Percentiles rank a stretch among this genome's conserved stretches.
Conservation (phyloP, 2,888 invertebrate species). For the Patella pellucida region DNA sequence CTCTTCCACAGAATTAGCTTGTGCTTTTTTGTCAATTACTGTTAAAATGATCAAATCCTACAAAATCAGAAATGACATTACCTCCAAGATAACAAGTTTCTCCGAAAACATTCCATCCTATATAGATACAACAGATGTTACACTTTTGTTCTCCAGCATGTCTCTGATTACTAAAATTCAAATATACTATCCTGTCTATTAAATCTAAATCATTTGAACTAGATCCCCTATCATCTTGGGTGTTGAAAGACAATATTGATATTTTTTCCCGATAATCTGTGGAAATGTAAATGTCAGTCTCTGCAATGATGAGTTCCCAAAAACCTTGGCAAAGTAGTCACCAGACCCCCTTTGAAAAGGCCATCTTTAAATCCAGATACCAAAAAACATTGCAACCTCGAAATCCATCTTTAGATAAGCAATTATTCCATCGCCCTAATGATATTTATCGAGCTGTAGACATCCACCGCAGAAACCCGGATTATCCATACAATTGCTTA, state of each 20-base stretch:
- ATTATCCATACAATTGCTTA: too few species aligned
- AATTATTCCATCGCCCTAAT: too few species aligned
- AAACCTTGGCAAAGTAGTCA: background rate
- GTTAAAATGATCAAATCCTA: background rate
- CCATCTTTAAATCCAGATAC: background rate
- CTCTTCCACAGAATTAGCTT: background rate
- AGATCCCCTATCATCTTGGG: constrained; percentile 21
- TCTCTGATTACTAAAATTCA: background rate
- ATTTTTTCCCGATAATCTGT: background rate
- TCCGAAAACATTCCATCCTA: background rate
- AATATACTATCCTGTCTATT: background rate
- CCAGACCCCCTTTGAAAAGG: background rate
- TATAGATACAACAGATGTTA: background rate
- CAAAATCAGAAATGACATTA: background rate
- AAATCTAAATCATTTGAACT: constrained; percentile 16
- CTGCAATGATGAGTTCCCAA: background rate
- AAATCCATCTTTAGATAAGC: background rate
- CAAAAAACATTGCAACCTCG: too few species aligned
- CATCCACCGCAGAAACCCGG: too few species aligned
- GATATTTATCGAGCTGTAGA: too few species aligned
- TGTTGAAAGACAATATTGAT: background rate
- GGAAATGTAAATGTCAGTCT: constrained; percentile 7
- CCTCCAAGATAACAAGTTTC: background rate
- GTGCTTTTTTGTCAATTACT: background rate
- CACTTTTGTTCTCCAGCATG: background rate